Evolutionary conservation across 2,113 vertebrate species (phyloP).

Genomic region (Heliornis fulica): DNA sequence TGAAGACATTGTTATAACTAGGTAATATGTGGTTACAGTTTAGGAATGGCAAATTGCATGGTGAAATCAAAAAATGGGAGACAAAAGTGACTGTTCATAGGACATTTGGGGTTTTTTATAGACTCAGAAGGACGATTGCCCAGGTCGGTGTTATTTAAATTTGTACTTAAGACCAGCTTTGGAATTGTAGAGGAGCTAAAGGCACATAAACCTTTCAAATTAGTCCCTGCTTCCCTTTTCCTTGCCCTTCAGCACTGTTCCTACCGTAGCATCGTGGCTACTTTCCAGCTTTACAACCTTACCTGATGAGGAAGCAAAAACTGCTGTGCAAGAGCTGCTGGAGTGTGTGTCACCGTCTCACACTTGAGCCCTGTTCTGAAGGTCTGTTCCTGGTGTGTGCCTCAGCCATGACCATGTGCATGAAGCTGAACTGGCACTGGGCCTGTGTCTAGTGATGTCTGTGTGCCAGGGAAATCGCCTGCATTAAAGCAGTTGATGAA

Average conservation of each 20-base stretch:
- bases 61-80: neutral
- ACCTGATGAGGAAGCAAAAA: neutral
- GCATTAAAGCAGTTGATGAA: neutral
- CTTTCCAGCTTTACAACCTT: neutral
- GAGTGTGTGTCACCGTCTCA: no score
- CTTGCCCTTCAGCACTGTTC: slow-evolving; percentile 32
- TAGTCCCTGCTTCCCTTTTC: slow-evolving; percentile 50
- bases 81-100: neutral
- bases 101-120: neutral
- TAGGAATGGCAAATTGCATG: neutral
- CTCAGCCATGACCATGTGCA: neutral
- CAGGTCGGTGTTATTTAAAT: slow-evolving; percentile 37
- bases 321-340: neutral
- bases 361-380: no score
- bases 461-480: neutral
- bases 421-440: neutral
- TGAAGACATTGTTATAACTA: neutral
- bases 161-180: slow-evolving; percentile 45
- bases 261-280: neutral
- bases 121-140: slow-evolving; percentile 37
- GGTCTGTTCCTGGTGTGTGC: no score
- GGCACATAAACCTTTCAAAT: slow-evolving; percentile 47
- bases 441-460: neutral
- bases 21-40: neutral
- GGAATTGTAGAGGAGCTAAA: slow-evolving; percentile 28